phyloP scores from a whole-genome alignment of 2,888 invertebrate species.

The Meloe dianella region DNA sequence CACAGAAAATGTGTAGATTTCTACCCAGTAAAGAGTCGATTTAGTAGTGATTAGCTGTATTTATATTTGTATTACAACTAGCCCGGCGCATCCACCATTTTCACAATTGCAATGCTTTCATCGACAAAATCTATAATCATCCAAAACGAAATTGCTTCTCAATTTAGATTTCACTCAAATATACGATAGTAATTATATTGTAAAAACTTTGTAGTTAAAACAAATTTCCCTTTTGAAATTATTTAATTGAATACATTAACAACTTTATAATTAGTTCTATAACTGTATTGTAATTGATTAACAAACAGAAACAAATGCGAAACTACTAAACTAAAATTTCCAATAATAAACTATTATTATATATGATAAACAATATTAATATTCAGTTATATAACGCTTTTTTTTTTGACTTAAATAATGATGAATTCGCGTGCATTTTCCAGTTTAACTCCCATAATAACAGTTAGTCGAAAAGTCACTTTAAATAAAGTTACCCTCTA shows the following conservation, averaged over 20 bases:
- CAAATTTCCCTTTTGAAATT: not conserved
- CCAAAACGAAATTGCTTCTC: too few species aligned
- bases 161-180: not conserved
- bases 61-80: not conserved
- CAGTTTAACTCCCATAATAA: not conserved
- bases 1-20: not conserved
- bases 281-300: not conserved
- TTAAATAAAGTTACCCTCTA: not conserved
- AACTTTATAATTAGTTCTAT: not conserved
- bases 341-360: not conserved
- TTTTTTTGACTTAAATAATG: not conserved
- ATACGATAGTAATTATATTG: not conserved
- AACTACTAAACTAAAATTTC: not conserved
- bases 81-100: slow-evolving; percentile 6
- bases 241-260: too few species aligned
- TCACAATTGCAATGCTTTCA: not conserved
- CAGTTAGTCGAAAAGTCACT: not conserved
- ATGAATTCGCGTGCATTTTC: not conserved
- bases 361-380: not conserved
- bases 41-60: too few species aligned
- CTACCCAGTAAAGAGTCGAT: too few species aligned
- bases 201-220: not conserved
- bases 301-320: not conserved
- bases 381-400: not conserved
- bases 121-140: not conserved